Evolutionary conservation across 2,113 vertebrate species (phyloP), one percentile per base, ranked within the genome.

Genomic region (Zosterops hypoxanthus): DNA sequence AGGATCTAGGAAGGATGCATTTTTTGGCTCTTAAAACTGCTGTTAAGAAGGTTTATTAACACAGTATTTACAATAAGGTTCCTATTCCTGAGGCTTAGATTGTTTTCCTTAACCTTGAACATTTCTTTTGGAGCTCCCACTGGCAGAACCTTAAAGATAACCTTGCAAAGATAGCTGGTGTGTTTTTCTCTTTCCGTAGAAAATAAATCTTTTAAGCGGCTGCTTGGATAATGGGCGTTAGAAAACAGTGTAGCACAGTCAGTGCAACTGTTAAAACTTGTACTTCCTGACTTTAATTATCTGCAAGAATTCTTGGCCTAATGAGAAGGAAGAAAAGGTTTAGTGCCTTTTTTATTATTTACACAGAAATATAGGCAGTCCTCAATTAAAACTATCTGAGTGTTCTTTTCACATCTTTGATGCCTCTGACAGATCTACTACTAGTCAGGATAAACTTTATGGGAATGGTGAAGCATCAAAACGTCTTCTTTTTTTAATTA

Each of bases 271-370:
- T 91, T 95, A 95, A 94, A 96, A 95, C 85, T 77, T 75, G 80
- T 78, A 71, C 87, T 97, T 94, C 91, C 92, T 93, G 80, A 73
- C 82, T 88, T 91, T 93, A 97, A 96, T 95, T 94, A 95, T 82
- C 87, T 69, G 6, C 41, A 70, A 87, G 90, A 87, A 91, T 94
- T 93, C 92, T 95, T 93, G 83, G 91, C 56, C 86, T 96, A 94
- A 95, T 93, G 85, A 90, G 72, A 56, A 93, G 86, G 87, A 94
- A 94, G 91, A 90, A 90, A 90, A 87, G 50, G 82, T 90, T 96
- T 97, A 70, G 49, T 84, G 91, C 69, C 29, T 44, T 90, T 95
- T 90, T 80, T 89, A 88, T 77, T 93, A 90, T 94, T 96, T 92
- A 86, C 86, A 66, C 61, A 59, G 69, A 90, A 97, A 94, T 94